These are phyloP conservation scores for Solenopsis fugax DNA, from an alignment of 1,140 invertebrate genomes.

Conservation along the genomic window DNA sequence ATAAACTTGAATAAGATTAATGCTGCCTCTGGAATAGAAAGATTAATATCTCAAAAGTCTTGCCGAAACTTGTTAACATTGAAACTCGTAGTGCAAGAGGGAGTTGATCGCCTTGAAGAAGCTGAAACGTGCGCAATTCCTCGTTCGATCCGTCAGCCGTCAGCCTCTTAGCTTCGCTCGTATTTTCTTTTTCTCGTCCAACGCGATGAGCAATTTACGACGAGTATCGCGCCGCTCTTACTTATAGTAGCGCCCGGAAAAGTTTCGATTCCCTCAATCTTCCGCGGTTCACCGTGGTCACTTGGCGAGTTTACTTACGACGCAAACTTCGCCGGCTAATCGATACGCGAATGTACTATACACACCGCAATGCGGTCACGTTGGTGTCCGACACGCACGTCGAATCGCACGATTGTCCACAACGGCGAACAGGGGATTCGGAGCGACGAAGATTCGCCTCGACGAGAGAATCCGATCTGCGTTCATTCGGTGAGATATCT, in stretches of 20 bases:
- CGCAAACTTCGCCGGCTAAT: constrained; percentile 28
- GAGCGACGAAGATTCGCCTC: not conserved
- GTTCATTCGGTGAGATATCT: not conserved
- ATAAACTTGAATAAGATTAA: not conserved
- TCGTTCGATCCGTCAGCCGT: not conserved
- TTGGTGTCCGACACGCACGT: not conserved
- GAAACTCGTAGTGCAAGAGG: not conserved
- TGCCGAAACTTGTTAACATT: not conserved
- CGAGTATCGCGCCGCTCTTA: not conserved
- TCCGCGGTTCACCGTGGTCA: constrained; percentile 20
- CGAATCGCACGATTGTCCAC: not conserved
- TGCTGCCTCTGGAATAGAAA: not conserved
- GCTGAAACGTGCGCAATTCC: not conserved
- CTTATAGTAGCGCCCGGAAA: constrained; percentile 18
- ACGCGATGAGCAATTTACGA: not conserved
- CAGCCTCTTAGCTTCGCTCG: not conserved
- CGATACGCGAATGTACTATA: constrained; percentile 35
- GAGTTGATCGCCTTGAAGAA: not conserved
- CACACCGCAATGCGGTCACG: constrained; percentile 55
- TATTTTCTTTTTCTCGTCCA: not conserved
- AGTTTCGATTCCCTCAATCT: constrained; percentile 59
- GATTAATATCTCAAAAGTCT: too few relatives aligned
- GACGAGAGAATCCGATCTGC: not conserved
- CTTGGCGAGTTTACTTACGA: not conserved
- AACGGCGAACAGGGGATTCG: not conserved